Base-by-base conservation (phyloP, 2,113 vertebrate species). In the Apus apus region DNA sequence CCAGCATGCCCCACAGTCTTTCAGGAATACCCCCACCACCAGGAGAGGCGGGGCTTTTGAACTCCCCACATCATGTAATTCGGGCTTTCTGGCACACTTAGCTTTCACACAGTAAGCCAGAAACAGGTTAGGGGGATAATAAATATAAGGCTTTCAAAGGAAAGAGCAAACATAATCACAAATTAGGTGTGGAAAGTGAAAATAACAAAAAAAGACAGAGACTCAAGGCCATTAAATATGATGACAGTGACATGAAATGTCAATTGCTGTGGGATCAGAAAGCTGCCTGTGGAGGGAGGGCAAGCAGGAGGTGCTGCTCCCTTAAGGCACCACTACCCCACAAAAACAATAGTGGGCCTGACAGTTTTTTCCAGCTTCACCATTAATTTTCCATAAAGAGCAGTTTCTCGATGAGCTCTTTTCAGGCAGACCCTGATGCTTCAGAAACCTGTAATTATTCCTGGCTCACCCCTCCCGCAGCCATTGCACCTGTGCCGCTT, bases 381-480 rank as follows among this genome's bases (percentile, higher is more conserved):
- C 97, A 97, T 98, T 98, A 98, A 98, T 98, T 98, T 98, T 97
- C 98, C 98, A 98, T 98, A 98, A 98, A 98, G 97, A 98, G 97
- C 97, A 94, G 94, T 98, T 97, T 98, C 97, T 97, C 94, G 85
- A 97, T 75, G 93, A 98, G 97, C 56, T 90, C 97, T 96, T 97
- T 98, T 98, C 97, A 98, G 97, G 97, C 97, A 97, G 96, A 97
- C 97, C 96, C 97, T 97, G 97, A 97, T 94, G 98, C 98, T 97
- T 97, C 97, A 94, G 96, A 98, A 98, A 98, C 98, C 98, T 98
- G 97, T 98, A 98, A 98, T 98, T 98, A 98, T 98, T 97, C 97
- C 94, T 96, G 96, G 95, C 95, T 98, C 97, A 97, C 97, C 96
- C 97, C 97, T 98, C 98, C 98, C 83, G 96, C 97, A 96, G 98